Evolutionary conservation across 2,888 invertebrate genomes (phyloP), one percentile per base, ranked within the genome.

Genomic region (Hofmannophila pseudospretella): DNA sequence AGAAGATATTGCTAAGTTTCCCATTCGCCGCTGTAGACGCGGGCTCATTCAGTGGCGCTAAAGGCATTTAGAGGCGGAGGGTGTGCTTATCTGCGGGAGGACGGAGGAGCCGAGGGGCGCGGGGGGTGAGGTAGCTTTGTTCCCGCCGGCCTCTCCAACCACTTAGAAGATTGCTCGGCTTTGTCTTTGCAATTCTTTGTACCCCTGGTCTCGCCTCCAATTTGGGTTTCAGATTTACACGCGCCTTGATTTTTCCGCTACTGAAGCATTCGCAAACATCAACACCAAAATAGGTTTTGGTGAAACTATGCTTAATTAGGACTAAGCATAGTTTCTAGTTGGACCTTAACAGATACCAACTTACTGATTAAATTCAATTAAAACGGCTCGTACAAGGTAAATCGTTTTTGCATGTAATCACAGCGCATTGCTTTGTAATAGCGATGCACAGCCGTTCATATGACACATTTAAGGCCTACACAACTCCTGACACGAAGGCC

Each of bases 131-230:
- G 58, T 49, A 64, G 70, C 68, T 75, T 79, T 76, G 70, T 75
- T 69, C 71, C 52, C 67, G 56, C 59, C 65, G 61, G 64, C 67
- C 67, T 71, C 73, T 67, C 68, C 68, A 57, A 74, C 77, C 84
- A 82, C 82, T 82, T 82, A 81, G 76, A 75, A 80, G 75, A 84
- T 84, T 82, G 77, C 74, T 67, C 59, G 66, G 66, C 73, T 73
- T 78, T 80, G 77, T 81, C 75, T 76, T 71, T 62, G 53, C 66
- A 71, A 67, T 72, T 75, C 71, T 74, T 73, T 76, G 66, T 70
- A 66, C 56, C 54, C 45, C 38, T 52, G 52, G 53, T 64, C 61
- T 67, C 60, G 64, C 59, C 63, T 65, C 59, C 58, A 70, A 74
- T 74, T 71, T 74, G 50, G 54, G 47, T 64, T 70, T 72, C 58